Evolutionary conservation across 2,797 vertebrate genomes (phyloP).

Genomic region (Sylvilagus floridanus): DNA sequence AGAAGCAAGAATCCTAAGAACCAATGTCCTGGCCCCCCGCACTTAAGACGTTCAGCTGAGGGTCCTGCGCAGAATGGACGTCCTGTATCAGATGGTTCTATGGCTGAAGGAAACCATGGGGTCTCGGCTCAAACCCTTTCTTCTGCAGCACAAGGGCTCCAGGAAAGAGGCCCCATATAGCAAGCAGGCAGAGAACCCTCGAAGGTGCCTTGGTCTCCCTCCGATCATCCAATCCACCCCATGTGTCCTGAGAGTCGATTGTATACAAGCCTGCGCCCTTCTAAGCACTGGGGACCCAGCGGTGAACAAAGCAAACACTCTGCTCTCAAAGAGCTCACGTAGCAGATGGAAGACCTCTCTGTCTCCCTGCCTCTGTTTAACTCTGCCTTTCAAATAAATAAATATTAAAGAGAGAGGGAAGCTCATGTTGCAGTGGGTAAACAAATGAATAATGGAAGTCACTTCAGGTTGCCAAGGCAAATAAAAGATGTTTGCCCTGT

Average conservation of each 20-base stretch:
- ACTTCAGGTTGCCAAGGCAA: not conserved
- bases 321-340: not conserved
- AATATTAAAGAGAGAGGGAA: too few relatives aligned
- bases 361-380: too few relatives aligned
- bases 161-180: not conserved
- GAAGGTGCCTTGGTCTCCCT: not conserved
- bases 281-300: not conserved
- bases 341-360: too few relatives aligned
- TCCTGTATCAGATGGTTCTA: not conserved
- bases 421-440: not conserved
- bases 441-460: not conserved
- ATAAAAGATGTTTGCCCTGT: not conserved
- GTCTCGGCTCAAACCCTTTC: not conserved
- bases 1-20: not conserved
- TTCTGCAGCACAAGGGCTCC: not conserved
- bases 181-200: not conserved
- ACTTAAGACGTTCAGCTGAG: not conserved
- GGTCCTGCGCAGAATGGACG: not conserved
- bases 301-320: not conserved
- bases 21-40: not conserved
- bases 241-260: not conserved
- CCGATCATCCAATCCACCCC: not conserved
- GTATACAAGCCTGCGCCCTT: rapidly evolving
- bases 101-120: not conserved
- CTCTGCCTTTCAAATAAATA: too few relatives aligned